Evolutionary conservation across 2,113 vertebrate genomes (phyloP), one percentile per base, ranked within the genome.

Genomic region (Tachycineta bicolor): DNA sequence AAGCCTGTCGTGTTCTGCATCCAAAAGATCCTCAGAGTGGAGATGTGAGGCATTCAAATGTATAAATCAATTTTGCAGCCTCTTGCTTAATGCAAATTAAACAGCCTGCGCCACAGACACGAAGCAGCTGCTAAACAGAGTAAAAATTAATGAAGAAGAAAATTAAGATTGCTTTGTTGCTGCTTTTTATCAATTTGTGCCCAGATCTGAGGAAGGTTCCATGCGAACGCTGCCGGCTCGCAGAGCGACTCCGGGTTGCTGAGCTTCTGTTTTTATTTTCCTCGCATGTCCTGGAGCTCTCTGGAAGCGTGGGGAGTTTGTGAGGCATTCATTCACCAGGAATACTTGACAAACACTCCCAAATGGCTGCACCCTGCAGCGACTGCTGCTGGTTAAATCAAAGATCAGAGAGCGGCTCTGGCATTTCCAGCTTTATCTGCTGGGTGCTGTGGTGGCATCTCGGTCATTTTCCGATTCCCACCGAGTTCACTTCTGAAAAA

Each of bases 81-180:
- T 55, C 43, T 46, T 41, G 59, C 73, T 63, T 81, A 49, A 71
- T 83, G 91, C 95, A 95, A 73, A 87, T 90, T 33, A 69, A 91
- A 64, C 3, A 77, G 21, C 14, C 75, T 60, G 47, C 74, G 26
- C 41, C 52, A 52, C 64, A 86, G 82, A 69, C 78, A 90, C 0
- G 1, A 70, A 84, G 24, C 89, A 96, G 88, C 91, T 93, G 94
- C 84, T 95, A 39, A 85, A 64, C 33, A 31, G 52, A 89, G 68
- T 47, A 47, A 83, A 87, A 95, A 93, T 90, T 93, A 97, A 96
- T 83, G 87, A 64, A 82, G 90, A 83, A 63, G 94, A 95, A 95
- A 96, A 96, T 95, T 1, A 84, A 89, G 65, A 82, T 89, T 46
- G 63, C 58, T 92, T 63, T 81, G 64, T 56, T 84, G 82, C 55